Conservation (phyloP, 2,888 invertebrate genomes). For the Nymphalis polychloros region DNA sequence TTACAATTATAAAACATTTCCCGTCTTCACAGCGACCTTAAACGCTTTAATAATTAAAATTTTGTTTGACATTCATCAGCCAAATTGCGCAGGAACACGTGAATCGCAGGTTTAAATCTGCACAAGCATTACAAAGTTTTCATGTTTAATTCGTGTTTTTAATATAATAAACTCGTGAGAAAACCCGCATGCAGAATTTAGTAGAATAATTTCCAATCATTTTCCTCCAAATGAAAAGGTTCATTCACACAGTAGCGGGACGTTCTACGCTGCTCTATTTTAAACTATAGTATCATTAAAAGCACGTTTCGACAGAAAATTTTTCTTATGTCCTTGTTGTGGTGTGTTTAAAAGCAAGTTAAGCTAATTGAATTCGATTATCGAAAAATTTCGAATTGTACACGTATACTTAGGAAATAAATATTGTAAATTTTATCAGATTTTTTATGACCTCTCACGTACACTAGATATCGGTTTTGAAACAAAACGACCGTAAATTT, state of each 20-base stretch:
- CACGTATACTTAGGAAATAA: constrained; percentile 11
- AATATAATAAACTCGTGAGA: too few species aligned
- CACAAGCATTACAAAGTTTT: too few species aligned
- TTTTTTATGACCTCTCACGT: constrained; percentile 27
- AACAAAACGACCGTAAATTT: constrained; percentile 56
- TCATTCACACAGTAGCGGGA: too few species aligned
- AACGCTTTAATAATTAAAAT: neutral
- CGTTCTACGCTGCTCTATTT: too few species aligned
- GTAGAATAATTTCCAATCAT: too few species aligned
- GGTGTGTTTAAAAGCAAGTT: constrained; percentile 11
- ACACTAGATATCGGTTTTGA: constrained; percentile 30
- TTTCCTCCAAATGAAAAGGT: too few species aligned
- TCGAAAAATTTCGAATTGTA: constrained; percentile 11
- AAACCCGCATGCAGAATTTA: too few species aligned
- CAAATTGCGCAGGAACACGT: too few species aligned
- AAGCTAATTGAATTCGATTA: constrained; percentile 16
- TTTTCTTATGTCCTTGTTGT: neutral
- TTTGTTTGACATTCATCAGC: too few species aligned
- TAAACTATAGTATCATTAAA: neutral
- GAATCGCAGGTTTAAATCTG: too few species aligned
- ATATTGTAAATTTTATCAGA: constrained; percentile 24
- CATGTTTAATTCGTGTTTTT: too few species aligned
- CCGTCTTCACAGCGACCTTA: neutral
- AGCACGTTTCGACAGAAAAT: neutral
- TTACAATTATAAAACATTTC: neutral